A percentile compares a stretch with the other conserved stretches of the same genome.
These are phyloP conservation scores for Halichondria panicea DNA, from an alignment of 37 sponge, comb jelly and placozoan species.

Conservation along the genomic window DNA sequence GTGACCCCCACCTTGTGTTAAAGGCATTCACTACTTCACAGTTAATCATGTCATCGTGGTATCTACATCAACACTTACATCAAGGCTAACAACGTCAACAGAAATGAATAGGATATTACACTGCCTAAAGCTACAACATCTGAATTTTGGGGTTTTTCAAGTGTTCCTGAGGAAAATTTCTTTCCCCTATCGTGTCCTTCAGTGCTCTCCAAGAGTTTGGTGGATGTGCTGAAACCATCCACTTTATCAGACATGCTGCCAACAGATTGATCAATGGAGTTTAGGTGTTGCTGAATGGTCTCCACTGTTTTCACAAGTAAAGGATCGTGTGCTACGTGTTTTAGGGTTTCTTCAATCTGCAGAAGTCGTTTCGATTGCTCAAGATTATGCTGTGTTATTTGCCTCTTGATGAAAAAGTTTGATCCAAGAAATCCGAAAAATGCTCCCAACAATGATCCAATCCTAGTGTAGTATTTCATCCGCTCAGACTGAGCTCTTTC, in stretches of 20 bases:
- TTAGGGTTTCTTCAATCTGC: neutral
- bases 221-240: neutral
- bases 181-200: neutral
- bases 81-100: too few relatives aligned
- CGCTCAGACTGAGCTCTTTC: slow-evolving; percentile 19
- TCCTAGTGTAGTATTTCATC: slow-evolving; percentile 20
- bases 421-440: slow-evolving; percentile 30
- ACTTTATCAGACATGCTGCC: too few relatives aligned
- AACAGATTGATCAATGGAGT: neutral
- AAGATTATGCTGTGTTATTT: neutral
- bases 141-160: too few relatives aligned
- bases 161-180: too few relatives aligned
- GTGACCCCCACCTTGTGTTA: too few relatives aligned
- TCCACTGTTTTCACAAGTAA: neutral
- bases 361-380: neutral
- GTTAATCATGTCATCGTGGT: too few relatives aligned
- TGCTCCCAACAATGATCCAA: slow-evolving; percentile 17
- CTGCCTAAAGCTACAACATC: too few relatives aligned
- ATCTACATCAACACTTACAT: too few relatives aligned
- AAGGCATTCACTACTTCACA: too few relatives aligned
- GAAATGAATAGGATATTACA: too few relatives aligned
- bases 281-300: neutral
- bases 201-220: neutral
- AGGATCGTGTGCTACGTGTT: neutral
- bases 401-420: slow-evolving; percentile 1